A percentile compares a stretch with the other conserved stretches of the same genome.
phyloP scores from a whole-genome alignment of 1,140 invertebrate genomes.

The Cephus cinctus region DNA sequence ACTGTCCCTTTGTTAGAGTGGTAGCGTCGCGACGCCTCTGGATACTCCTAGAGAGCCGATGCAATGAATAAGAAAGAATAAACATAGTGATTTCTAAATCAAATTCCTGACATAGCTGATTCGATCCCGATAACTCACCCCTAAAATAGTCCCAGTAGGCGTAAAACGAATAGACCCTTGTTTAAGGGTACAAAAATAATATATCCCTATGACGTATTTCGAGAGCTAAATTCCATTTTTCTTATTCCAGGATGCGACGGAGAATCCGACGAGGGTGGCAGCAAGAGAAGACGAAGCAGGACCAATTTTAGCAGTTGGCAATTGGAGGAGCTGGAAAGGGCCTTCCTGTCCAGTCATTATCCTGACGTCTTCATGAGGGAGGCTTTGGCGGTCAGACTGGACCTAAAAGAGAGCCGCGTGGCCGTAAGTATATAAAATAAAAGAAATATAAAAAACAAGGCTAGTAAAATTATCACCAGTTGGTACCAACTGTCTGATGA shows the following conservation, averaged over 20 bases:
- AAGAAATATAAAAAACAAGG: no score
- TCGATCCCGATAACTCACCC: no score
- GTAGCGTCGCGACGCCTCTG: no score
- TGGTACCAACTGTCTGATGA: no score
- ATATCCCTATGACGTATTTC: slow-evolving; percentile 22
- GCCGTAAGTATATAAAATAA: slow-evolving; percentile 90
- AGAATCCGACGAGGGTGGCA: slow-evolving; percentile 65
- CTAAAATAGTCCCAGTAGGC: no score
- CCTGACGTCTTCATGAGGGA: slow-evolving; percentile 99
- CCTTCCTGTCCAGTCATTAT: slow-evolving; percentile 96
- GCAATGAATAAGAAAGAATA: no score
- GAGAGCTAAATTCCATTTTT: slow-evolving; percentile 24
- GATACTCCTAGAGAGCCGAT: no score
- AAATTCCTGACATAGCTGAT: no score
- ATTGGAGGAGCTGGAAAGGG: slow-evolving; percentile 95
- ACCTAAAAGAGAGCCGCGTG: slow-evolving; percentile 96
- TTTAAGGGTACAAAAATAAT: no score
- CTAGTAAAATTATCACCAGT: no score
- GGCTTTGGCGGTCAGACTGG: slow-evolving; percentile 89
- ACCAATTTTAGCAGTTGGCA: slow-evolving; percentile 99
- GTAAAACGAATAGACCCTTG: no score
- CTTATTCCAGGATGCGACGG: slow-evolving; percentile 58
- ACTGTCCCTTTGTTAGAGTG: slow-evolving; percentile 2
- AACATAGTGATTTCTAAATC: no score
- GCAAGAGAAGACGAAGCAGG: slow-evolving; percentile 82